phyloP scores from a whole-genome alignment of 53 echinoderm and acorn worm species.

The Paelopatides confundens region DNA sequence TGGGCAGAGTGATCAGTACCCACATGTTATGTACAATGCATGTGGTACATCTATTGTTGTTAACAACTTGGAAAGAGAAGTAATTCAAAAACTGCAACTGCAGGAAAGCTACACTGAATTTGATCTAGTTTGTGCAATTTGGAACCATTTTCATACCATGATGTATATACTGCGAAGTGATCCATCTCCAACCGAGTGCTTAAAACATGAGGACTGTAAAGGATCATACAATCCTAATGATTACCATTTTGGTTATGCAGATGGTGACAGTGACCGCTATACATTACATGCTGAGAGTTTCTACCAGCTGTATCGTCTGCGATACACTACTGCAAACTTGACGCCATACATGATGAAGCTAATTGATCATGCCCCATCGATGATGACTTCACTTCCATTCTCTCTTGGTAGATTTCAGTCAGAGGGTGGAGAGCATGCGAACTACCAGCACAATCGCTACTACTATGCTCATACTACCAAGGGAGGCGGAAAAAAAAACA shows the following conservation, averaged over 20 bases:
- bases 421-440: conserved; percentile 84
- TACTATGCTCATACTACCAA: conserved; percentile 73
- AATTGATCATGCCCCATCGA: conserved; percentile 53
- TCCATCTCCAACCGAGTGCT: neutral
- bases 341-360: conserved; percentile 81
- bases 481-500: conserved; percentile 66
- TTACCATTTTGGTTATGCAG: neutral
- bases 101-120: neutral
- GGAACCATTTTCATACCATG: neutral
- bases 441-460: conserved; percentile 63
- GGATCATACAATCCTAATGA: conserved; percentile 43
- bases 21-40: neutral
- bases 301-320: conserved; percentile 66
- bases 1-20: neutral
- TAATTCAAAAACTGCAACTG: neutral
- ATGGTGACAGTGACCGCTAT: neutral
- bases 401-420: conserved; percentile 65
- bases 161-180: neutral
- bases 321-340: conserved; percentile 45
- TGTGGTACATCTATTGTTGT: neutral
- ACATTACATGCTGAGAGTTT: conserved; percentile 57
- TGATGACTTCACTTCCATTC: conserved; percentile 51
- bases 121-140: conserved; percentile 1
- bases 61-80: neutral
- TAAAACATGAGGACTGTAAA: neutral